phyloP scores from a whole-genome alignment of 2,113 vertebrate genomes.

The Ondatra zibethicus region DNA sequence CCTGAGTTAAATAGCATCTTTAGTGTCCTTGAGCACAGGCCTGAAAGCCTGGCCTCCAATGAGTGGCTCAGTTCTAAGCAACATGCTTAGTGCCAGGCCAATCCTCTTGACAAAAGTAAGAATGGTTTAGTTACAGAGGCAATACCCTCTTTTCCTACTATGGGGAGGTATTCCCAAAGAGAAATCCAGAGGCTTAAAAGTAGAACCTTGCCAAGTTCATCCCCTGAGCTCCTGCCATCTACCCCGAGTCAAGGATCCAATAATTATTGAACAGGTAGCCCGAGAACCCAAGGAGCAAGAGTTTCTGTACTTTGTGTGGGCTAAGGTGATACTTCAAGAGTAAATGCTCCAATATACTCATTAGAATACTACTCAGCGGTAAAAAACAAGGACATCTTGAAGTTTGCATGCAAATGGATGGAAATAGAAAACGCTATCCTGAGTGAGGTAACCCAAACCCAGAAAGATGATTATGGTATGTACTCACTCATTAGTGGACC shows the following conservation, averaged over 20 bases:
- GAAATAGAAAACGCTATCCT: too few relatives aligned
- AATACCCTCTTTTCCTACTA: too few relatives aligned
- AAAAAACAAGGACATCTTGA: too few relatives aligned
- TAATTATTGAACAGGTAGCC: neutral
- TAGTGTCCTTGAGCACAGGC: neutral
- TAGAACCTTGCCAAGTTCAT: neutral
- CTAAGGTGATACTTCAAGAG: neutral
- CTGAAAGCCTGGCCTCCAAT: neutral
- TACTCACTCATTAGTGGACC: too few relatives aligned
- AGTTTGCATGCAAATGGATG: too few relatives aligned
- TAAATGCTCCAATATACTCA: too few relatives aligned
- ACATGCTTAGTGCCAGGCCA: fast-evolving
- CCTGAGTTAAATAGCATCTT: neutral
- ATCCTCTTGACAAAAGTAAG: neutral
- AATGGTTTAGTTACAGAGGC: neutral
- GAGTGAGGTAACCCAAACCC: too few relatives aligned
- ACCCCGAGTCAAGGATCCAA: neutral
- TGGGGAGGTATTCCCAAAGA: too few relatives aligned
- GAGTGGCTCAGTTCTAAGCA: neutral
- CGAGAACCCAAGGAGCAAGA: neutral
- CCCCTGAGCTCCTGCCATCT: neutral
- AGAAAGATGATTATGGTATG: too few relatives aligned
- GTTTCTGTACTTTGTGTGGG: neutral
- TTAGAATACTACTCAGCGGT: too few relatives aligned
- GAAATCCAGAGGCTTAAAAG: neutral